phyloP scores from a whole-genome alignment of 2,797 vertebrate species.

The Apodemus agrarius region DNA sequence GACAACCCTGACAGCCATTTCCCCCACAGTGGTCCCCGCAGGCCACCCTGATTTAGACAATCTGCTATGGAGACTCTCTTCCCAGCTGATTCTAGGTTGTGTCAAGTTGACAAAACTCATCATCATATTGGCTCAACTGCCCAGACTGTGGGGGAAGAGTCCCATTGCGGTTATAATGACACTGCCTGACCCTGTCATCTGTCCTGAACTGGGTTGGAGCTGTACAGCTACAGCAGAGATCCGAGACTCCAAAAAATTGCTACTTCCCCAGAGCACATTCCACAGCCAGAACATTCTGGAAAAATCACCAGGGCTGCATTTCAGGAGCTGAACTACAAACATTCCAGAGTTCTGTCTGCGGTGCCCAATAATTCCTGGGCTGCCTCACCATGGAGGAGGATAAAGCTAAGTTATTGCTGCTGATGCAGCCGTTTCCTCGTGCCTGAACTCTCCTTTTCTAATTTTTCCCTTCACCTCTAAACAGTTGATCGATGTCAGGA shows the following conservation, averaged over 20 bases:
- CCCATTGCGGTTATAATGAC: not conserved
- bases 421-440: not conserved
- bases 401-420: conserved; percentile 23
- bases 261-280: not conserved
- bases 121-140: not conserved
- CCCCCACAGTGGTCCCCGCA: not conserved
- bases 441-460: not conserved
- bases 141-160: not conserved
- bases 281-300: conserved; percentile 51
- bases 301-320: conserved; percentile 60
- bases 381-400: not conserved
- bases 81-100: not conserved
- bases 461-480: not conserved
- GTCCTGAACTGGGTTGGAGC: not conserved
- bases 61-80: not conserved
- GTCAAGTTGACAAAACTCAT: not conserved
- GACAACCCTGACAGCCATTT: too few relatives aligned
- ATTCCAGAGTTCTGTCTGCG: not conserved
- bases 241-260: conserved; percentile 50
- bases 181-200: not conserved
- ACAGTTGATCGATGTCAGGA: not conserved
- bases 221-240: not conserved
- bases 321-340: not conserved
- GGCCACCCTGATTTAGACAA: not conserved
- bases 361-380: not conserved